Conservation (phyloP, 2,888 invertebrate species). For the Deroplatys truncata region DNA sequence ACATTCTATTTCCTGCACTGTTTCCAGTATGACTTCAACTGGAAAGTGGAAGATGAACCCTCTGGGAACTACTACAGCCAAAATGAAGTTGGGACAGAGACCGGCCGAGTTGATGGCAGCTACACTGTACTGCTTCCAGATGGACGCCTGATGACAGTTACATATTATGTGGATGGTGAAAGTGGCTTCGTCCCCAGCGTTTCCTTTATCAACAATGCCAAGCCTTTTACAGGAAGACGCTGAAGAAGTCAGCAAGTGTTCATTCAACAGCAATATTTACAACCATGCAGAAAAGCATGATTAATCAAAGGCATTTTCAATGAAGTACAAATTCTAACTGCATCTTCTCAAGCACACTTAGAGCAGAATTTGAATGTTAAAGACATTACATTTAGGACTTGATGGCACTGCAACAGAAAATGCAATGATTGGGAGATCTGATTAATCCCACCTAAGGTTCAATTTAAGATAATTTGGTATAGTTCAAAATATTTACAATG, state of each 20-base stretch:
- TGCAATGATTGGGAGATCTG: not conserved
- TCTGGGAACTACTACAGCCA: constrained; percentile 65
- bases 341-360: not conserved
- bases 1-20: not conserved
- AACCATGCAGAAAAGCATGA: not conserved
- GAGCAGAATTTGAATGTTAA: not conserved
- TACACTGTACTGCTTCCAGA: constrained; percentile 67
- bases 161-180: constrained; percentile 66
- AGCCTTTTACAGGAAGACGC: constrained; percentile 45
- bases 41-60: constrained; percentile 68
- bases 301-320: not conserved
- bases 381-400: not conserved
- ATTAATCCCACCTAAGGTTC: too few species aligned
- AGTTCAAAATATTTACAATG: too few species aligned
- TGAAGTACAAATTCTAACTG: not conserved
- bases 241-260: not conserved
- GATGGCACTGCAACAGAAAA: not conserved
- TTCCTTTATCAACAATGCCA: constrained; percentile 59
- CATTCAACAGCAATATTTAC: too few species aligned
- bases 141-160: constrained; percentile 68
- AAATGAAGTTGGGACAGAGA: constrained; percentile 60
- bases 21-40: constrained; percentile 66
- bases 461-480: too few species aligned
- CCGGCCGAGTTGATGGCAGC: constrained; percentile 60
- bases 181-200: constrained; percentile 70